Evolutionary conservation across 2,797 vertebrate genomes (phyloP), one percentile per base, ranked within the genome.

Genomic region (Prionace glauca): DNA sequence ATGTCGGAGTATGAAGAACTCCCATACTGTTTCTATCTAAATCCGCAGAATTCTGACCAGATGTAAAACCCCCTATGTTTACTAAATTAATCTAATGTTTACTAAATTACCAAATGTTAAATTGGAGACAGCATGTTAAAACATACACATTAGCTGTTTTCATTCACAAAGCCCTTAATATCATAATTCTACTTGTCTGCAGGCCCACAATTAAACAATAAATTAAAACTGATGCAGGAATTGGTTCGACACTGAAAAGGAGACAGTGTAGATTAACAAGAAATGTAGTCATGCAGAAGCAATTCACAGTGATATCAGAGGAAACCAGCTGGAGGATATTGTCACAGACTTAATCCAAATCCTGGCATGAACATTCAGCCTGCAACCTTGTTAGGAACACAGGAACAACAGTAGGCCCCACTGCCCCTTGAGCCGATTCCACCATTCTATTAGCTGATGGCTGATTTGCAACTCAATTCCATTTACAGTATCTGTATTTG

Each of bases 181-280:
- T 72, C 41, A 74, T 74, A 50, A 94, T 94, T 50, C 67, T 50
- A 32, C 92, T 72, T 74, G 93, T 56, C 22, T 60, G 45, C 45
- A 77, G 26, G 12, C 41, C n/a, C 69, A 95, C 93, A 56, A 95
- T 32, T 95, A 50, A 95, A n/a, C n/a, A 95, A 77, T 95, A 60
- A 56, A 56, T n/a, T 74, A 91, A 91, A 65, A 65, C 3, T 36
- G 20, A 29, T 77, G 56, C 45, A 77, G 26, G 41, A 94, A 95
- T 95, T 50, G 45, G 71, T 77, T 56, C 74, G 71, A n/a, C 45
- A 77, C 69, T 32, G 50, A n/a, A 72, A 95, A 77, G 93, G 77
- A 56, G 74, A 45, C 45, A 74, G 29, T 18, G 71, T 56, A n/a
- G 50, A 95, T 95, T 32, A 74, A 60, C 72, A 95, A 77, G 93